These are phyloP conservation scores for Zonitis immaculata DNA, from an alignment of 2,888 invertebrate genomes.

Conservation along the genomic window DNA sequence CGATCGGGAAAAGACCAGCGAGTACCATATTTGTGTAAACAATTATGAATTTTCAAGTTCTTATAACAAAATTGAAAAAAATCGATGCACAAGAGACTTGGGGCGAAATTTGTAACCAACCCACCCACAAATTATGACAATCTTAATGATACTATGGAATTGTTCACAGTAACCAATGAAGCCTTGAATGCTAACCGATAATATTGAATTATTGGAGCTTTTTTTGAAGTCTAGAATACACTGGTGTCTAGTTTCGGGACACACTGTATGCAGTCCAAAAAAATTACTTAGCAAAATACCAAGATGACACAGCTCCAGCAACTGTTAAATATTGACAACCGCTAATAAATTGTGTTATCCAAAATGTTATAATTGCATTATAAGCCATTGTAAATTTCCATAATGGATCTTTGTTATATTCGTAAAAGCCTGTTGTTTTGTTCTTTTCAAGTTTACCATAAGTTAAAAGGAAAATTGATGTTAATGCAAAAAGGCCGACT, in stretches of 20 bases:
- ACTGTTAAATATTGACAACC: slow-evolving; percentile 62
- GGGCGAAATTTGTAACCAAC: too few species aligned
- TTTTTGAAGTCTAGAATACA: too few species aligned
- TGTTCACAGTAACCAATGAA: too few species aligned
- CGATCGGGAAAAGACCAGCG: too few species aligned
- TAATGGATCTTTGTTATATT: not conserved
- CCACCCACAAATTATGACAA: too few species aligned
- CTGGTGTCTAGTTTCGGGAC: not conserved
- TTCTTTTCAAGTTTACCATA: slow-evolving; percentile 19
- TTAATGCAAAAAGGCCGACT: slow-evolving; percentile 37
- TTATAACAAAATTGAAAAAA: too few species aligned
- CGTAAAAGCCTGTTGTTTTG: not conserved
- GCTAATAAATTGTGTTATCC: slow-evolving; percentile 57
- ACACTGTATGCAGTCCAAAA: not conserved
- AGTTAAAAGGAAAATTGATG: slow-evolving; percentile 21
- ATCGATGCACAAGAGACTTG: too few species aligned
- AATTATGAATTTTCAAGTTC: too few species aligned
- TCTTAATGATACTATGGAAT: too few species aligned
- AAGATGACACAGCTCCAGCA: slow-evolving; percentile 58
- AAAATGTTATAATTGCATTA: slow-evolving; percentile 54
- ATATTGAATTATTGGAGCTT: too few species aligned
- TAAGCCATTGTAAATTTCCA: slow-evolving; percentile 33
- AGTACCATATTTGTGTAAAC: too few species aligned
- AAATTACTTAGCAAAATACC: slow-evolving; percentile 59
- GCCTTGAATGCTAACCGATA: too few species aligned